Base-by-base conservation (phyloP, 2,888 invertebrate species). In the Cerceris ruficornis region DNA sequence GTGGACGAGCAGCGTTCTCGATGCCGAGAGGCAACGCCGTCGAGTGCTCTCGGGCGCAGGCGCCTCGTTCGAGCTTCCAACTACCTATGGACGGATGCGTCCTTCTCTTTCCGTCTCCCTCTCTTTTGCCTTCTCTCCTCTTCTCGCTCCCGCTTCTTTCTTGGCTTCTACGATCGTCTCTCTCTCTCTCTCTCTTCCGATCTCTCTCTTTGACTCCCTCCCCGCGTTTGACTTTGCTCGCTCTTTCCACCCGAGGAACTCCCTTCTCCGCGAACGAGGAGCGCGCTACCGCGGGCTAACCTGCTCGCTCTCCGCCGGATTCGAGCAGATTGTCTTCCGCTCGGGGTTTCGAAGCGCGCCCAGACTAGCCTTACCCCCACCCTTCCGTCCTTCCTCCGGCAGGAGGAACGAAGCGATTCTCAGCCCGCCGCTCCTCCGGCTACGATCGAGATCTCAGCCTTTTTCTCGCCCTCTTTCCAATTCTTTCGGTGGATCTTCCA, bases 241-340 rank as follows among this genome's bases (percentile, higher is more conserved):
- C 71, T 64, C 14, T 69, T 60, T 58, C 67, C 54, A 59, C 65
- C 67, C 49, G 49, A 15, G 55, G 15, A 42, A 15, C 72, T 77
- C 69, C 77, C 77, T 80, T 80, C 83, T 77, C 83, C 85, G 58
- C 50, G 64, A 79, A 74, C 73, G 77, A 77, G 69, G 62, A 55
- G 73, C 83, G 65, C 54, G 69, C 69, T 77, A 77, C 72, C 69
- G 75, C 81, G 79, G 76, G 69, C 66, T 85, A 85, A 83, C 85
- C 90, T 91, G 90, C 91, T 91, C 90, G 91, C 91, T 88, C 89
- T 91, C 90, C 90, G 91, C 90, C 91, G 91, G 91, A 91, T 91
- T 91, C 91, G 88, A 91, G 90, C 91, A 89, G 90, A 91, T 91
- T 91, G 91, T 89, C 91, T 91, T 91, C 91, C 91, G 90, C 88